Conservation (phyloP, 2,888 invertebrate genomes). For the Lagria hirta region DNA sequence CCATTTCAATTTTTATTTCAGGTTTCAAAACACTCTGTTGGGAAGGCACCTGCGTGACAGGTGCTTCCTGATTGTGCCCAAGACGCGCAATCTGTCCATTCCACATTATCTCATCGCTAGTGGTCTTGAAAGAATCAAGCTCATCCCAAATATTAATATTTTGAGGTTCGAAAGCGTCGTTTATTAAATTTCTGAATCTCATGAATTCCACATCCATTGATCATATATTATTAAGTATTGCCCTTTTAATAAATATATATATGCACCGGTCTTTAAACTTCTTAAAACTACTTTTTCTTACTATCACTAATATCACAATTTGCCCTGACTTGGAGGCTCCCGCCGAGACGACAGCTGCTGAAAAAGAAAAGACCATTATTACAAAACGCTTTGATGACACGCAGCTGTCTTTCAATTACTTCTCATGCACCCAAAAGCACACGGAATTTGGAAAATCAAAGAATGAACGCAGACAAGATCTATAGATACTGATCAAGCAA, state of each 20-base stretch:
- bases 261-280: too few species aligned
- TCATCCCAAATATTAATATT: too few species aligned
- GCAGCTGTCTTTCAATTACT: conserved; percentile 28
- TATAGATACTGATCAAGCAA: conserved; percentile 2
- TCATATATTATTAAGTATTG: conserved; percentile 6
- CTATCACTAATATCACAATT: conserved; percentile 53
- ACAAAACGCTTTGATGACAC: conserved; percentile 13
- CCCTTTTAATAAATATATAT: too few species aligned
- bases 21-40: conserved; percentile 44
- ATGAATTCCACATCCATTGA: too few species aligned
- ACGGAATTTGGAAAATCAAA: conserved; percentile 10
- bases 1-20: conserved; percentile 27
- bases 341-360: conserved; percentile 51
- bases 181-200: too few species aligned
- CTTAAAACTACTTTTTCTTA: conserved; percentile 22
- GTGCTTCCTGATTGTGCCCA: conserved; percentile 7
- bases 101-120: not conserved
- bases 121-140: not conserved
- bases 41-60: conserved; percentile 16
- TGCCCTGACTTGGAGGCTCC: conserved; percentile 47
- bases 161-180: too few species aligned
- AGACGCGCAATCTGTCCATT: conserved; percentile 3
- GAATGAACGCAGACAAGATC: too few species aligned
- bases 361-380: conserved; percentile 37
- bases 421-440: conserved; percentile 12